Base-by-base conservation (phyloP, 2,797 vertebrate genomes). In the Hemitrygon akajei region DNA sequence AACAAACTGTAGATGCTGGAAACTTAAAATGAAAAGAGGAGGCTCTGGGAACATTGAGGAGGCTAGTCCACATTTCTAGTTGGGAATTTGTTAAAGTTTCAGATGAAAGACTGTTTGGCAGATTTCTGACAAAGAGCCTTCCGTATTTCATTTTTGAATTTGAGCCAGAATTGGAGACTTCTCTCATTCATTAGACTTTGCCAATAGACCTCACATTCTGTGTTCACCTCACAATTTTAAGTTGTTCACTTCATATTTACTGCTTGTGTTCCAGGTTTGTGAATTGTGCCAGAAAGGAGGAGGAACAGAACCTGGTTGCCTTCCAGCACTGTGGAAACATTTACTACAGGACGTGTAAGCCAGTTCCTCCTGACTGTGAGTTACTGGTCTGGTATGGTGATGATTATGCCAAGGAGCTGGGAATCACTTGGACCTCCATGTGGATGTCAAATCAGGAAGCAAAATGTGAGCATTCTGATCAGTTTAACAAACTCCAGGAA, bases 341-440 rank as follows among this genome's bases (percentile, higher is more conserved):
- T 93, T 95, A 96, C 84, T 96, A 96, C 66, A 93, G 96, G 40
- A 95, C 95, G 25, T 95, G 95, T 93, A 93, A 56, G 37, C 82
- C 94, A 11, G 93, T 96, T 79, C 81, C 63, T 60, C 95, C 94
- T 0, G 95, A 95, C 81, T 94, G 95, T 73, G 96, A 97, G 82
- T 95, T 96, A 81, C 94, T 97, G 91, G 96, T 97, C 93, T 96
- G 96, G 96, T 96, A 96, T 0, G 95, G 96, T 4, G 95, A 96
- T 1, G 95, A 96, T 84, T 96, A 96, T 0, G 95, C 95, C 94
- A 95, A 94, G 93, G 95, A 96, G 34, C 95, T 96, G 60, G 96
- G 95, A 56, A 95, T 96, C 94, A 95, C 94, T 40, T 95, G 95
- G 82, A 94, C 95, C 91, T 94, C 94, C 93, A 94, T 95, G 66